Percentiles rank a stretch among this genome's conserved stretches.
These are phyloP conservation scores for Callinectes sapidus DNA, from an alignment of 2,888 invertebrate species.

Conservation along the genomic window DNA sequence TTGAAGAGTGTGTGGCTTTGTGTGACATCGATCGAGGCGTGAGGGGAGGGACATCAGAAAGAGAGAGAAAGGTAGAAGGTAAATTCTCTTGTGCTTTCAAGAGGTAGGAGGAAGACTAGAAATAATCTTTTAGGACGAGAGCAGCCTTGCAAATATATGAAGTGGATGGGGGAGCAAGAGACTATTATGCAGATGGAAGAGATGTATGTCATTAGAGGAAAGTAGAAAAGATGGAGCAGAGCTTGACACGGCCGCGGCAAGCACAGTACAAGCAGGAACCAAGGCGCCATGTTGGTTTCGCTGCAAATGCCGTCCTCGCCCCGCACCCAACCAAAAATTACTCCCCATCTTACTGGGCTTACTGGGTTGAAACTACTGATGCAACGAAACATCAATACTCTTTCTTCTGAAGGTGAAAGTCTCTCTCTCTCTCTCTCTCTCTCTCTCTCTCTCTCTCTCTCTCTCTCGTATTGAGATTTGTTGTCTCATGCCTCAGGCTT, in stretches of 20 bases:
- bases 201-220: background rate
- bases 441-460: conserved; percentile 44
- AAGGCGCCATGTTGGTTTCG: background rate
- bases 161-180: background rate
- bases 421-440: conserved; percentile 46
- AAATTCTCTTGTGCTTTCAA: background rate
- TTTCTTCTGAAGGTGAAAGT: background rate
- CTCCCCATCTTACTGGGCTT: too few relatives aligned
- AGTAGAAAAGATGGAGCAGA: background rate
- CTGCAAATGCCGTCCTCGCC: background rate
- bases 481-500: too few relatives aligned
- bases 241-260: background rate
- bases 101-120: background rate
- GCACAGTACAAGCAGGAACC: background rate
- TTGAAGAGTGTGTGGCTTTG: conserved; percentile 17
- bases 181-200: background rate
- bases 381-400: background rate
- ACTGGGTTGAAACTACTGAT: background rate
- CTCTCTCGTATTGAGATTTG: background rate
- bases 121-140: background rate
- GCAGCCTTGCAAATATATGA: background rate
- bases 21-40: conserved; percentile 21
- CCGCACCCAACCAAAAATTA: background rate
- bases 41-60: background rate
- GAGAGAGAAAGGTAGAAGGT: conserved; percentile 6